Base-by-base conservation (phyloP, 2,113 vertebrate species). In the Vidua macroura region DNA sequence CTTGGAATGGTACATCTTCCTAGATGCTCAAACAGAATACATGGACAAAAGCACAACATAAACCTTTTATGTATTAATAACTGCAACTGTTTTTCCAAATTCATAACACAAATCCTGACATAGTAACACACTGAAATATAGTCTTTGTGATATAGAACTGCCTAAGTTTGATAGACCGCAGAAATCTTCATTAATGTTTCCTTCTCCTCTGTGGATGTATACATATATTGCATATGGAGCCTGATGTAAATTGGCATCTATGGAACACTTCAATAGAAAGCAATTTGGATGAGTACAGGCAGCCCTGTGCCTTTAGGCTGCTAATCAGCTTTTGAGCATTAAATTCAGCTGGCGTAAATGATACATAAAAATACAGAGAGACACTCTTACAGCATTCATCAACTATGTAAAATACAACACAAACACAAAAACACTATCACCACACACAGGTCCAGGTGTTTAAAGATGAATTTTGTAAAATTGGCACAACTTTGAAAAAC, bases 401-500 rank as follows among this genome's bases (percentile, higher is more conserved):
- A 88, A 88, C 75, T 85, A 94, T 48, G 73, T 86, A 88, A 92
- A 95, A 80, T 28, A 74, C 33, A 67, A 53, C 55, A 44, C 6
- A 49, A 67, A 53, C 55, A 44, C 6, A 49, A 31, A 53, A 93
- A 83, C 63, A 66, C 55, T 86, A 74, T 56, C 87, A 69, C 35
- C 69, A 86, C 6, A 20, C 66, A 66, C 55, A 90, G 81, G 86
- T 59, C 79, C 82, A 95, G 59, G 82, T 95, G 75, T 88, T 88
- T 68, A 70, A 83, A 68, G 85, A 92, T 55, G 35, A 77, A 90
- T 16, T 28, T 37, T 63, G n/a, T 24, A 80, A 93, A 95, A 87
- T 5, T 92, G 93, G 92, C 93, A 86, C 59, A 56, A 56, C 68
- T 93, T 88, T 28, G 58, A 88, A 96, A 91, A 75, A 70, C 76